Conservation (phyloP, 1,140 invertebrate species). For the Drosophila truncata region DNA sequence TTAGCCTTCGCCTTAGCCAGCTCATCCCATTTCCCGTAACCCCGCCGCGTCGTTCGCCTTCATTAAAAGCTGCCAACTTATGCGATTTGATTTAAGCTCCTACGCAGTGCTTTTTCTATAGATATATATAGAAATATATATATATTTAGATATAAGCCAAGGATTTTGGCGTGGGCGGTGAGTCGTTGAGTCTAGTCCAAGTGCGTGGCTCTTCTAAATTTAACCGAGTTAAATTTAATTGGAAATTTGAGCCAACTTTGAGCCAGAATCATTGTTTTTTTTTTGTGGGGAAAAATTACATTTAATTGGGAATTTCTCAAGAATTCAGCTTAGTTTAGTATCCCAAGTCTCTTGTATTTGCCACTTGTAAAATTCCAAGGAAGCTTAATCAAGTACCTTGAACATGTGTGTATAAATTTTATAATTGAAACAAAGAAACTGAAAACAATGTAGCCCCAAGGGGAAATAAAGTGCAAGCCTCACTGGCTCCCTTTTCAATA, state of each 20-base stretch:
- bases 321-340: background rate
- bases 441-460: background rate
- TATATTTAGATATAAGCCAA: slow-evolving; percentile 1
- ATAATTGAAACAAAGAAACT: slow-evolving; percentile 1
- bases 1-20: slow-evolving; percentile 4
- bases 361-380: background rate
- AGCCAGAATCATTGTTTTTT: background rate
- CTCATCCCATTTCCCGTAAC: slow-evolving; percentile 7
- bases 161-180: background rate
- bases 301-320: background rate
- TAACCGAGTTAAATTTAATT: slow-evolving; percentile 29
- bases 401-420: background rate
- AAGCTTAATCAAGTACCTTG: background rate
- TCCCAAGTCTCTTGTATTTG: background rate
- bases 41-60: slow-evolving; percentile 26
- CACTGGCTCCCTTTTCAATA: background rate
- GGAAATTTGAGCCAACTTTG: slow-evolving; percentile 7
- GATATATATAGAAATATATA: slow-evolving; percentile 26
- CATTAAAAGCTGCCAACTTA: slow-evolving; percentile 78
- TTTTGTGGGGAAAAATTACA: background rate
- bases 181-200: slow-evolving; percentile 8
- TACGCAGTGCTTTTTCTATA: slow-evolving; percentile 20
- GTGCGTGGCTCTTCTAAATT: slow-evolving; percentile 34
- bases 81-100: slow-evolving; percentile 75
- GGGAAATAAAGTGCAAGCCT: slow-evolving; percentile 1